Percentiles rank a stretch among this genome's conserved stretches.
phyloP scores from a whole-genome alignment of 1,140 invertebrate genomes.

The Drosophila insularis region DNA sequence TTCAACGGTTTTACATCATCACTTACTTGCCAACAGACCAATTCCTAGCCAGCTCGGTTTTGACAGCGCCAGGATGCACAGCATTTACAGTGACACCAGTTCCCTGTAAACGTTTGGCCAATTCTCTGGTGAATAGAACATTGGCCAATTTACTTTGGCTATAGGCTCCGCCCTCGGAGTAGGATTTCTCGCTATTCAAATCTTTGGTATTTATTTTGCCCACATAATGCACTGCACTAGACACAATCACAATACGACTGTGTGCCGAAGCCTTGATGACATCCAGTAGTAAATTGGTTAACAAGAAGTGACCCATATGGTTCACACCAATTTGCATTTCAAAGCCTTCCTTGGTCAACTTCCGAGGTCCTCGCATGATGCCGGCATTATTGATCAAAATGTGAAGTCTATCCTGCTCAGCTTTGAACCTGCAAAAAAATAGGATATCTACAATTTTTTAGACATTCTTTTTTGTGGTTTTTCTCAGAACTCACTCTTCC shows the following conservation, averaged over 20 bases:
- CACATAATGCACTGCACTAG: conserved; percentile 87
- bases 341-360: conserved; percentile 91
- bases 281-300: conserved; percentile 92
- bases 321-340: conserved; percentile 94
- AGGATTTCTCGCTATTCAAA: conserved; percentile 88
- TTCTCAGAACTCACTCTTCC: conserved; percentile 61
- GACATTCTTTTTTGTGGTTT: no score
- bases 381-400: conserved; percentile 95
- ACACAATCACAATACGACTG: conserved; percentile 90
- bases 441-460: no score
- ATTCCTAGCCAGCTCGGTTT: conserved; percentile 90
- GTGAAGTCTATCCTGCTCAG: conserved; percentile 87
- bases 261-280: conserved; percentile 88
- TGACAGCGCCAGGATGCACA: conserved; percentile 92
- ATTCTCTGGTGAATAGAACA: conserved; percentile 90
- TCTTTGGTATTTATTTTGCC: conserved; percentile 89
- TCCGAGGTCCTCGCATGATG: conserved; percentile 88
- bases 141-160: conserved; percentile 94
- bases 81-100: conserved; percentile 91
- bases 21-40: neutral
- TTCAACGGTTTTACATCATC: no score
- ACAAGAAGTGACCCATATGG: conserved; percentile 91
- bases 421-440: conserved; percentile 82
- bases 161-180: conserved; percentile 88
- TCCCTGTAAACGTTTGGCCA: conserved; percentile 88